A percentile compares a stretch with the other conserved stretches of the same genome.
Conservation (phyloP, 2,113 vertebrate species). For the Ptilorrhoa leucosticta region DNA sequence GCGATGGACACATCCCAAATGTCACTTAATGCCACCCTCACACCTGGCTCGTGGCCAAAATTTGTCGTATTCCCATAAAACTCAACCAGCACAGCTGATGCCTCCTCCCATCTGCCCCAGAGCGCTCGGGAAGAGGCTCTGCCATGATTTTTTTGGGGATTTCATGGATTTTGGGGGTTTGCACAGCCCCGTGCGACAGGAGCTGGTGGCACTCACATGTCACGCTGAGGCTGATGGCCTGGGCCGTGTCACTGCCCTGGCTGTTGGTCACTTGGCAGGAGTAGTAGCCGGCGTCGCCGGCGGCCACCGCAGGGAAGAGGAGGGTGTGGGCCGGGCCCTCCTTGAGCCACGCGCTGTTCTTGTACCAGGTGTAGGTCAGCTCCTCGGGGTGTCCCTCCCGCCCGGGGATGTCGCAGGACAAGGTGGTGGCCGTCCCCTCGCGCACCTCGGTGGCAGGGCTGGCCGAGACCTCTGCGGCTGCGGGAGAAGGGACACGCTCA, state of each 20-base stretch:
- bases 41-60: rapidly evolving
- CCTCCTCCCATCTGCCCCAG: rapidly evolving
- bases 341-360: constrained; percentile 52
- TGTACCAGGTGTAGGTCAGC: constrained; percentile 71
- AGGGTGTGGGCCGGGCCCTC: background rate
- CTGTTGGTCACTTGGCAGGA: constrained; percentile 60
- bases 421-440: constrained; percentile 58
- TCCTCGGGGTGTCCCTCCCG: background rate
- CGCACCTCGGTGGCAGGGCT: constrained; percentile 6
- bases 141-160: background rate
- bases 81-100: background rate
- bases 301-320: background rate
- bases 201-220: constrained; percentile 31
- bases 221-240: constrained; percentile 40
- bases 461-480: constrained; percentile 55
- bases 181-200: rapidly evolving
- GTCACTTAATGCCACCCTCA: rapidly evolving
- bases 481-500: rapidly evolving
- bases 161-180: background rate
- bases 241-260: constrained; percentile 34
- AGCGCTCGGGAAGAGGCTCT: rapidly evolving
- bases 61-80: rapidly evolving
- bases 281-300: constrained; percentile 53
- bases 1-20: rapidly evolving
- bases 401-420: constrained; percentile 58